phyloP scores from a whole-genome alignment of 1,140 invertebrate species.

The Nautilus pompilius region DNA sequence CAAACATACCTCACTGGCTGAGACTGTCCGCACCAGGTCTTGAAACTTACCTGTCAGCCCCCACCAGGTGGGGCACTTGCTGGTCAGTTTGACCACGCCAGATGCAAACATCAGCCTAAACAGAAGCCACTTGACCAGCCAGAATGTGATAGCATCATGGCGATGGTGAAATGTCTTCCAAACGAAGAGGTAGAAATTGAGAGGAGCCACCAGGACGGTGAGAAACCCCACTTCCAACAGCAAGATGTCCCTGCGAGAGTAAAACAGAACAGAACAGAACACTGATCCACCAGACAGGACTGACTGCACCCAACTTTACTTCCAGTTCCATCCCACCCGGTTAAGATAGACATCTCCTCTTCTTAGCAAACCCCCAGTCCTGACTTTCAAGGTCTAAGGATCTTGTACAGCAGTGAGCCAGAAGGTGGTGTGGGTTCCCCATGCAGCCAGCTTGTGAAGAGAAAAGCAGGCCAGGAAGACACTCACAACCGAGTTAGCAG shows the following conservation, averaged over 20 bases:
- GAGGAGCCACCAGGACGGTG: constrained; percentile 70
- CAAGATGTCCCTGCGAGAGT: constrained; percentile 66
- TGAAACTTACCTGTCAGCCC: constrained; percentile 70
- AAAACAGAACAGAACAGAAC: background rate
- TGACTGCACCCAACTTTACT: background rate
- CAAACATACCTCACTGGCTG: too few relatives aligned
- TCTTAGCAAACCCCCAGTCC: background rate
- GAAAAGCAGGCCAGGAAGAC: too few relatives aligned
- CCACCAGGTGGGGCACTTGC: constrained; percentile 78
- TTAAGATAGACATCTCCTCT: background rate
- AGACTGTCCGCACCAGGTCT: too few relatives aligned
- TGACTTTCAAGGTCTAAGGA: background rate
- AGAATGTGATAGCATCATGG: constrained; percentile 62
- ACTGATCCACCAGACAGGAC: background rate
- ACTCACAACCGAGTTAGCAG: too few relatives aligned
- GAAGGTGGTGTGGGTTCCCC: background rate
- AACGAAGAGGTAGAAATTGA: constrained; percentile 50
- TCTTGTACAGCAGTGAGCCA: background rate
- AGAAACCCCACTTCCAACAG: constrained; percentile 76
- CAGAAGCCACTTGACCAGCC: constrained; percentile 74
- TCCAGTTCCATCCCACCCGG: background rate
- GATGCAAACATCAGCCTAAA: constrained; percentile 76
- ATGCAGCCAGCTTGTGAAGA: too few relatives aligned
- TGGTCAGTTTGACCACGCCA: constrained; percentile 74
- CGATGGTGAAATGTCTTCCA: constrained; percentile 54